A percentile compares a stretch with the other conserved stretches of the same genome.
Evolutionary conservation across 2,797 vertebrate species (phyloP).

Genomic region (Poliocrania exsul): DNA sequence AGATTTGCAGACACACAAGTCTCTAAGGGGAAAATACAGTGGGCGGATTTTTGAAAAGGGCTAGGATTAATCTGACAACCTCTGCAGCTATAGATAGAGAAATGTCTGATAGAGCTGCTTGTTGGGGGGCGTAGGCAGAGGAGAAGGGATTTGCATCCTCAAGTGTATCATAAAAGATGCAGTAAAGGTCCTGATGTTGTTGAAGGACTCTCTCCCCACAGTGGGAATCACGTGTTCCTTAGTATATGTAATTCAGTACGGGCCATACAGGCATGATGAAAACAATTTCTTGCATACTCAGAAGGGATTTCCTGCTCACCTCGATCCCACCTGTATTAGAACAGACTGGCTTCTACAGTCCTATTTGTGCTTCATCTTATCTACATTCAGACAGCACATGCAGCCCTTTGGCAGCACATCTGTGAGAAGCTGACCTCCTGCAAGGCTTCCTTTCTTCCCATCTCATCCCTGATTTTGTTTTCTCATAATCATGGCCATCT

Average conservation of each 20-base stretch:
- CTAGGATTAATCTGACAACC: constrained; percentile 3
- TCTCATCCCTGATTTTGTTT: not conserved
- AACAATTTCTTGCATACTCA: not conserved
- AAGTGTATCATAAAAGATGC: not conserved
- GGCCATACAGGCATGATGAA: not conserved
- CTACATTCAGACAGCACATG: not conserved
- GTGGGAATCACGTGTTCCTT: not conserved
- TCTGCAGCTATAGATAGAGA: constrained; percentile 3
- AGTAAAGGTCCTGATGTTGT: not conserved
- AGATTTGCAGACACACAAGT: not conserved
- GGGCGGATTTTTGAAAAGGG: constrained; percentile 14
- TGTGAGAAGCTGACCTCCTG: not conserved
- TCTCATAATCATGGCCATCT: not conserved
- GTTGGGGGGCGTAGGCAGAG: not conserved
- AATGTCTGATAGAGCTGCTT: not conserved
- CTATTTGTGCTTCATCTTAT: not conserved
- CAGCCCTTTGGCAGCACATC: not conserved
- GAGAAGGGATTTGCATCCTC: not conserved
- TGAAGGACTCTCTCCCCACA: not conserved
- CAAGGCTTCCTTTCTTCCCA: not conserved
- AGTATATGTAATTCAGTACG: not conserved
- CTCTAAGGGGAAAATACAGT: not conserved
- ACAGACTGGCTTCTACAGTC: not conserved
- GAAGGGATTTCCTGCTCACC: not conserved
- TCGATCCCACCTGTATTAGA: not conserved